Evolutionary conservation across 92 coral and sea anemone genomes (phyloP), one percentile per base, ranked within the genome.

Genomic region (Plumapathes pennacea): DNA sequence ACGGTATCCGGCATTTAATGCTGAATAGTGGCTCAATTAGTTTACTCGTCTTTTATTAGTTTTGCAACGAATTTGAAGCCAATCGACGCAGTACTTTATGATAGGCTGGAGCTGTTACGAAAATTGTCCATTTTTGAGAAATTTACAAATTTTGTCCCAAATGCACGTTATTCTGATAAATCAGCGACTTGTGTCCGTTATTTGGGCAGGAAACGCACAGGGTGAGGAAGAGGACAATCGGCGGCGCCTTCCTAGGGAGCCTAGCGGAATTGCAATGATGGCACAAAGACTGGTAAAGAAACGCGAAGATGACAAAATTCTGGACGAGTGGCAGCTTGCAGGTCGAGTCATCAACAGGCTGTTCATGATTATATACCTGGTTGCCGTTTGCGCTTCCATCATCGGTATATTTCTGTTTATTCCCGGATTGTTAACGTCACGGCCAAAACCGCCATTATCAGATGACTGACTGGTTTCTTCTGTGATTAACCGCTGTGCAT

Each of bases 321-420:
- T 74, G 63, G 92, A 77, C 8, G 97, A 91, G 56, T 91, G 97
- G 97, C 91, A 91, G 58, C 86, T 88, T 5, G 89, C 91, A 0
- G 97, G 96, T 7, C 84, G 59, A 43, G 80, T 91, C 26, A 58
- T 91, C 22, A 88, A 88, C 66, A 68, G 87, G 51, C 54, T 82
- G 1, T 87, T 87, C 67, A 45, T 91, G 85, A 49, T 79, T 8
- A 12, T 85, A 10, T 91, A 91, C 27, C 26, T 83, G 22, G 1
- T 78, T 10, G 78, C 90, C 2, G 82, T 84, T 4, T 5, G 71
- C 17, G 56, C 82, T 7, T 77, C 97, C 12, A 50, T 87, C 32
- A 78, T 47, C 24, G 90, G 77, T 29, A 78, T 87, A 25, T 82
- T 86, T 46, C 30, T 87, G 14, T 78, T 82, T 26, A 79, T 79